Evolutionary conservation across 2,113 vertebrate genomes (phyloP), one percentile per base, ranked within the genome.

Genomic region (Ardeotis arabs): DNA sequence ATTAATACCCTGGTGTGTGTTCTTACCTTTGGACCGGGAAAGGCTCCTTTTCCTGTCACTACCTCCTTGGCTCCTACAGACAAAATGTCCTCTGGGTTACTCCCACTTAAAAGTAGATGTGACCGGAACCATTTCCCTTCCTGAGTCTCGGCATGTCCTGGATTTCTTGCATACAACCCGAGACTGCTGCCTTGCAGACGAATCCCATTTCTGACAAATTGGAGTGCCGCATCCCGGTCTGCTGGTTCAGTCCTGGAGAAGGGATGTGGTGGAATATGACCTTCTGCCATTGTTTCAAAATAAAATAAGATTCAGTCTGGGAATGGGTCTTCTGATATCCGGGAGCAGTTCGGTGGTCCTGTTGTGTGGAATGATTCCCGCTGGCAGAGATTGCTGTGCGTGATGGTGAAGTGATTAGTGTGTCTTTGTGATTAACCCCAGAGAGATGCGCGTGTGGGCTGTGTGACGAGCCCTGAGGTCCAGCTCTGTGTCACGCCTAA

Each of bases 381-480:
- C 63, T 66, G 78, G 53, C 49, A 49, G 74, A 44, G 53, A 31
- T 68, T 0, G 0, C 89, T 66, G 52, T 56, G 81, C 52, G 0
- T 18, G 58, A 14, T 37, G 49, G 21, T 1, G 27, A 73, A 69
- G 53, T 21, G 37, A 67, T 83, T 17, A 13, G 33, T 7, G 45
- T 28, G 19, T 15, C 22, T 14, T 62, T 56, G 35, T 49, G 45
- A 73, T 63, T 29, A 81, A 14, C 28, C 67, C 79, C 76, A 49
- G 31, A 73, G 39, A 0, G 2, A 22, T 7, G 37, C 16, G 31
- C 0, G 3, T 21, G 27, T 45, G 70, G 12, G 18, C 50, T 68
- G 53, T 17, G 58, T 58, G 79, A 56, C 0, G 0, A 59, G 60
- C 66, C 9, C 45, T 1, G n/a, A 70, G 72, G 50, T 69, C 41